These are phyloP conservation scores for Poecilia gillii DNA, from an alignment of 2,797 vertebrate genomes.

Conservation along the genomic window DNA sequence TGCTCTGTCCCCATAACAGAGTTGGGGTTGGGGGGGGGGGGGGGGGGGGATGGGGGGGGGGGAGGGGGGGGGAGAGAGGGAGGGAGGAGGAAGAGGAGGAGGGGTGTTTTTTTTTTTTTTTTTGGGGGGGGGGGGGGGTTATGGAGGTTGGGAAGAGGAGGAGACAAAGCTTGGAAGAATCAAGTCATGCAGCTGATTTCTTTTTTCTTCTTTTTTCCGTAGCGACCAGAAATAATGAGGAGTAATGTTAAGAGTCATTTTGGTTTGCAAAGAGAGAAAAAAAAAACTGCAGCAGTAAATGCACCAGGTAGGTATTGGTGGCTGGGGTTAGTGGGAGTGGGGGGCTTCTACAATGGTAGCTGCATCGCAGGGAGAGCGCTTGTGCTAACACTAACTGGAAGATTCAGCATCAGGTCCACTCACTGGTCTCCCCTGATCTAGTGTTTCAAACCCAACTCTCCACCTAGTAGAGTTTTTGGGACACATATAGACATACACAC, in stretches of 20 bases:
- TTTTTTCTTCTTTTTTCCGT: conserved; percentile 23
- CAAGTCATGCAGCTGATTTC: conserved; percentile 43
- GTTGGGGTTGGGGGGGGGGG: background rate
- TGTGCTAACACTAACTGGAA: conserved; percentile 58
- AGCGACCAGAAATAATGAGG: conserved; percentile 48
- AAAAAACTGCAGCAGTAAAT: conserved; percentile 52
- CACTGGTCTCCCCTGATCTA: conserved; percentile 35
- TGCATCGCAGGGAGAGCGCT: conserved; percentile 47
- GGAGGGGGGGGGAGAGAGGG: no score
- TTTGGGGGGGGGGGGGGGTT: background rate
- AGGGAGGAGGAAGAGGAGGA: no score
- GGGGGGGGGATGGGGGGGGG: no score
- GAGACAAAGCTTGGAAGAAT: conserved; percentile 59
- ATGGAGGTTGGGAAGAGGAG: background rate
- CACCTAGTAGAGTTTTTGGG: conserved; percentile 48
- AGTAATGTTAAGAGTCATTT: conserved; percentile 49
- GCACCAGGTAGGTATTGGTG: background rate
- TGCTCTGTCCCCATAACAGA: conserved; percentile 38
- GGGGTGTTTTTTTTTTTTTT: no score
- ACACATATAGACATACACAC: conserved; percentile 35
- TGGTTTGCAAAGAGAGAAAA: conserved; percentile 47
- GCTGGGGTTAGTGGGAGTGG: no score
- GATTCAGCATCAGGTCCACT: conserved; percentile 47
- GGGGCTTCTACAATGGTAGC: conserved; percentile 61
- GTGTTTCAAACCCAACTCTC: conserved; percentile 50